A percentile compares a stretch with the other conserved stretches of the same genome.
These are phyloP conservation scores for Latheticus oryzae DNA, from an alignment of 2,888 invertebrate genomes.

Conservation along the genomic window DNA sequence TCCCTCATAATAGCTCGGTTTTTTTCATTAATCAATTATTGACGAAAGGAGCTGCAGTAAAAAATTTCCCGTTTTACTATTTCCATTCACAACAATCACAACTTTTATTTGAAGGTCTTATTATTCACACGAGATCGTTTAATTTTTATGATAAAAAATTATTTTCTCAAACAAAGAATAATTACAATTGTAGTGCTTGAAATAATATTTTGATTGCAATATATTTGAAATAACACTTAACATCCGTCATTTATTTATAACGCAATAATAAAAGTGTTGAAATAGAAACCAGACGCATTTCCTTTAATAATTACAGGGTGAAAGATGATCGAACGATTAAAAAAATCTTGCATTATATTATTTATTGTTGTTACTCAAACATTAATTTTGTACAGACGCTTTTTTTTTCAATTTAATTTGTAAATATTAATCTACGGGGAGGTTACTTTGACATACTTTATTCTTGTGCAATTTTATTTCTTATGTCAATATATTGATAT, in stretches of 20 bases:
- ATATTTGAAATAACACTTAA: background rate
- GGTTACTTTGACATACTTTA: conserved; percentile 18
- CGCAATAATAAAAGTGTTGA: conserved; percentile 1
- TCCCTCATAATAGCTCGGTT: conserved; percentile 7
- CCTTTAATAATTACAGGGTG: conserved; percentile 7
- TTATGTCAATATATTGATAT: conserved; percentile 20
- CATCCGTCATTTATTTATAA: conserved; percentile 6
- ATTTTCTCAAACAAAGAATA: conserved; percentile 38
- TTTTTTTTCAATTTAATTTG: conserved; percentile 27
- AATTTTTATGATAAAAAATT: conserved; percentile 5
- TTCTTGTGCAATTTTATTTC: conserved; percentile 23
- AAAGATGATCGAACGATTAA: conserved; percentile 9
- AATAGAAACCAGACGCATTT: conserved; percentile 3
- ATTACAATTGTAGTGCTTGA: conserved; percentile 23
- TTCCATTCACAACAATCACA: conserved; percentile 29
- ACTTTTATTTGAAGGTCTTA: conserved; percentile 42
- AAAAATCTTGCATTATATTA: conserved; percentile 10
- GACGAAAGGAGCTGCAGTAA: too few species aligned
- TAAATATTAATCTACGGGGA: conserved; percentile 24
- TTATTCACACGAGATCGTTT: conserved; percentile 37
- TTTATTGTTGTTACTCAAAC: background rate
- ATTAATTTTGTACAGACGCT: conserved; percentile 17
- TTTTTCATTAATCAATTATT: conserved; percentile 23
- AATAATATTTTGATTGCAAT: conserved; percentile 17
- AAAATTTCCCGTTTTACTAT: conserved; percentile 30